phyloP scores from a whole-genome alignment of 2,797 vertebrate species.

The Siniperca undulata region DNA sequence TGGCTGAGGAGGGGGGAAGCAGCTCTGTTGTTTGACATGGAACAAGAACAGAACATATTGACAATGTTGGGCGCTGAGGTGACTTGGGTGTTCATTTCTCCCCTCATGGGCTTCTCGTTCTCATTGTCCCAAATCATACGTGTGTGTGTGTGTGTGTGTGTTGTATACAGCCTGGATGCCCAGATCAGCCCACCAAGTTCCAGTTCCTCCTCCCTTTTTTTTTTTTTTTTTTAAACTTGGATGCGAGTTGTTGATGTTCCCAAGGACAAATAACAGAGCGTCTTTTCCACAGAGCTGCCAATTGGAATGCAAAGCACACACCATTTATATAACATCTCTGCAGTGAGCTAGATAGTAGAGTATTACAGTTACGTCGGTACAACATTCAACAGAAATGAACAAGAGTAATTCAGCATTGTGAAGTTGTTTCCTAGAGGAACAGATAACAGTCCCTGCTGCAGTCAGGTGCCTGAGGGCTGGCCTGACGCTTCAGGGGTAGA shows the following conservation, averaged over 20 bases:
- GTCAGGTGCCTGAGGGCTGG: slow-evolving; percentile 33
- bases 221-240: slow-evolving; percentile 9
- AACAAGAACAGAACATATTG: slow-evolving; percentile 39
- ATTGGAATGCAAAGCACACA: slow-evolving; percentile 77
- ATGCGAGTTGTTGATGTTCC: slow-evolving; percentile 54
- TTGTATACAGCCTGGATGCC: slow-evolving; percentile 4
- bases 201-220: slow-evolving; percentile 26
- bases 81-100: slow-evolving; percentile 41
- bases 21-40: slow-evolving; percentile 66
- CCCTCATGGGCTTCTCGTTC: slow-evolving; percentile 3
- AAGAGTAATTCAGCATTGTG: slow-evolving; percentile 69
- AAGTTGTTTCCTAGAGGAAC: slow-evolving; percentile 62
- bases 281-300: slow-evolving; percentile 75
- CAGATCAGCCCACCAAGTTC: slow-evolving; percentile 30
- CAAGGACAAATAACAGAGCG: slow-evolving; percentile 57
- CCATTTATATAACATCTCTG: slow-evolving; percentile 72
- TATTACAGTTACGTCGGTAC: slow-evolving; percentile 78
- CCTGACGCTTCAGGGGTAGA: slow-evolving; percentile 28
- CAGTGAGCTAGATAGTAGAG: slow-evolving; percentile 76
- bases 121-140: slow-evolving; percentile 10
- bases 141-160: background rate
- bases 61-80: slow-evolving; percentile 43
- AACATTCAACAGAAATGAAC: slow-evolving; percentile 76
- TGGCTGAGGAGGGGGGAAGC: slow-evolving; percentile 20
- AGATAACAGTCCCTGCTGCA: slow-evolving; percentile 47